Base-by-base conservation (phyloP, 1,140 invertebrate species). In the Bombus superbus region DNA sequence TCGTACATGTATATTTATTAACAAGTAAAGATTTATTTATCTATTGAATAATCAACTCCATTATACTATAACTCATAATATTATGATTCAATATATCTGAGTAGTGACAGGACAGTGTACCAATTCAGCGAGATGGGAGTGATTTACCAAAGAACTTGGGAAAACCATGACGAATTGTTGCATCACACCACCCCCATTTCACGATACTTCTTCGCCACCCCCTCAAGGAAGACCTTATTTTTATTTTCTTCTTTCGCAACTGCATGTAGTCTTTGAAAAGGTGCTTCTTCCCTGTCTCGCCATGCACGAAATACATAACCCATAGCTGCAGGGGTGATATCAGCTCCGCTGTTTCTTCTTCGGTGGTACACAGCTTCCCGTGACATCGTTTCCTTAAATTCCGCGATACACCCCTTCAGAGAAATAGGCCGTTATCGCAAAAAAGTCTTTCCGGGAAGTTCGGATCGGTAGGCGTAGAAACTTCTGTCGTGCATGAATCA, bases 311-410 rank as follows among this genome's bases (percentile, higher is more conserved):
- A 91, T 90, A 88, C 86, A 84, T 91, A 92, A 90, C 89, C 88
- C 81, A 92, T 88, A 92, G 91, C 91, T 89, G 73, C 81, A 53
- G 42, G 91, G 91, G 86, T 89, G 89, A 88, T 92, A 92, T 92
- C 84, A 72, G 74, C 47, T 57, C 68, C 57, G 74, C 68, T 76
- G 75, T 83, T 88, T 57, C 73, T 87, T 86, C 85, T 47, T 80
- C 78, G 57, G 42, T 79, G 71, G 11, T n/a, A 38, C 71, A 77
- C 86, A 81, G 76, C 79, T 83, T 81, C 74, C 69, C 76, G 69
- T 85, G 87, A 87, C 89, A 87, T 83, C 86, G 74, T 86, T 92
- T 91, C 82, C 86, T 82, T 74, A 91, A 88, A 91, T 91, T 87
- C 53, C 53, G 11, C 59, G 57, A 84, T 89, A 79, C 40, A 81